Percentiles rank a stretch among this genome's conserved stretches.
phyloP scores from a whole-genome alignment of 2,888 invertebrate genomes.

The Dasypolia templi region DNA sequence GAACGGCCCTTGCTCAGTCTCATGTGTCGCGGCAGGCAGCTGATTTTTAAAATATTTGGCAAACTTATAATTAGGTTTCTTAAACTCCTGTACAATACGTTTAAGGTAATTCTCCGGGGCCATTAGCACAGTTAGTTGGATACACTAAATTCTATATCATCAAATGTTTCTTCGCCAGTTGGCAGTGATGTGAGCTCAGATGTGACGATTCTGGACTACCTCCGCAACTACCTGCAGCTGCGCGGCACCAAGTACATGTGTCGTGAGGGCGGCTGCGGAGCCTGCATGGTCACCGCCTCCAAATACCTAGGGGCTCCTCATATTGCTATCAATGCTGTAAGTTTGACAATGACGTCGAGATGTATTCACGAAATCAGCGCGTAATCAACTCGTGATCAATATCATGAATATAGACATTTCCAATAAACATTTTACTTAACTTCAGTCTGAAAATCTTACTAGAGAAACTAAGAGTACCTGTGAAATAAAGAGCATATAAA shows the following conservation, averaged over 20 bases:
- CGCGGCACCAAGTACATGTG: constrained; percentile 93
- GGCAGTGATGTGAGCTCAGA: constrained; percentile 65
- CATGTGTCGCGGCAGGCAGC: background rate
- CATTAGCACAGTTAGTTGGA: background rate
- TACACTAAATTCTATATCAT: background rate
- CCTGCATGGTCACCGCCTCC: constrained; percentile 88
- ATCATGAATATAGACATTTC: background rate
- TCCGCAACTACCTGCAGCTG: constrained; percentile 89
- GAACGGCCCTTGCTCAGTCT: no score
- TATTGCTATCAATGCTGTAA: constrained; percentile 92
- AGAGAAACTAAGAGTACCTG: background rate
- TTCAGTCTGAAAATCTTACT: background rate
- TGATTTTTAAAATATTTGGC: no score
- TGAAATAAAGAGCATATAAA: background rate
- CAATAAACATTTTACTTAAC: background rate
- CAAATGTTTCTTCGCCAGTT: constrained; percentile 36
- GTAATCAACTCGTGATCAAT: background rate
- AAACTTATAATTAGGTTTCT: background rate
- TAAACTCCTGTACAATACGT: background rate
- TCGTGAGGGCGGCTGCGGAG: constrained; percentile 92
- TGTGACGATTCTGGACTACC: constrained; percentile 89
- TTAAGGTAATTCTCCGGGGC: background rate
- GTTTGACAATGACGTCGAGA: constrained; percentile 42
- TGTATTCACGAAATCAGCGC: background rate
- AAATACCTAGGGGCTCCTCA: constrained; percentile 69